Base-by-base conservation (phyloP, 2,797 vertebrate genomes). In the Odontamblyopus rebecca region DNA sequence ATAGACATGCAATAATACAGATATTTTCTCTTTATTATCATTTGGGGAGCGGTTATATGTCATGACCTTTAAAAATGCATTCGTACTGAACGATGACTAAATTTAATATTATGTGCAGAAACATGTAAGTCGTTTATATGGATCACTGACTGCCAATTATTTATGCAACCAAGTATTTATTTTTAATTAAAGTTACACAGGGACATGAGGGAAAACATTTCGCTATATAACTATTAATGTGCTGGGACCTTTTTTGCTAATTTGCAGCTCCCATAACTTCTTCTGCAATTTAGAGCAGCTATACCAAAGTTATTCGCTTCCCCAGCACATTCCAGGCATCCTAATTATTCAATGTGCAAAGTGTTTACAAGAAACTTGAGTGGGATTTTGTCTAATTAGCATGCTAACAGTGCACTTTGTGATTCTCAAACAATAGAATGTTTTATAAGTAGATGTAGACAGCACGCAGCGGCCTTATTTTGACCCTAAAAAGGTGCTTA, bases 121-220 rank as follows among this genome's bases (percentile, higher is more conserved):
- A n/a, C 44, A 48, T 48, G 13, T 6, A 48, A 15, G 12, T 48
- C 19, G 2, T 54, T 54, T 54, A 54, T 8, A 54, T 54, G 53
- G 53, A 54, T 54, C 53, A 54, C n/a, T 54, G 53, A 54, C n/a
- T 54, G n/a, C n/a, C 53, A 54, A 54, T 54, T 54, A 54, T 54
- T 54, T 54, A n/a, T 54, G 19, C n/a, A n/a, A 6, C 23, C 7
- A 23, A 53, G 53, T 23, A 23, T 54, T 48, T 48, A 13, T 48
- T 54, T 8, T 54, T 54, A 54, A 54, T 54, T 54, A n/a, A 54
- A 54, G 19, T 9, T 23, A 54, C 19, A 54, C 50, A 54, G 16
- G 15, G 53, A 3, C 53, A 23, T 3, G 50, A 38, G 5, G 50
- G 6, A 51, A 51, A 51, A 6, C 15, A 51, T 19, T 18, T 16